These are phyloP conservation scores for Tetragonisca angustula DNA, from an alignment of 2,888 invertebrate genomes.

Conservation along the genomic window DNA sequence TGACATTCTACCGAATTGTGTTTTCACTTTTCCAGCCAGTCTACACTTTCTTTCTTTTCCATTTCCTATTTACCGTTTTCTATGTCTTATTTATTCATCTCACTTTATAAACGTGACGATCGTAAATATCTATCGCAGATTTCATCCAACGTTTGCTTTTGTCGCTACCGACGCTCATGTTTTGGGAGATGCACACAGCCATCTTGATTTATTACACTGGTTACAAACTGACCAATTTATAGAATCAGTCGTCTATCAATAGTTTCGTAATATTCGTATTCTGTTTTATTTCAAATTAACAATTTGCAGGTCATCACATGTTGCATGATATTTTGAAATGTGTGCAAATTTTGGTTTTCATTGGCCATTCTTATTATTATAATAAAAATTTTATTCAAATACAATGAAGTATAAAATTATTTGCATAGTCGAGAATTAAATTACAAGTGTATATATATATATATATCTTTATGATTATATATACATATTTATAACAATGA, in stretches of 20 bases:
- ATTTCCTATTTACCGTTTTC: slow-evolving; percentile 1
- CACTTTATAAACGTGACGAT: background rate
- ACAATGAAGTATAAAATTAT: too few relatives aligned
- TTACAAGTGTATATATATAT: too few relatives aligned
- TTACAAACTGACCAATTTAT: slow-evolving; percentile 9
- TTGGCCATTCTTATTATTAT: too few relatives aligned
- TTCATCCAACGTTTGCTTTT: slow-evolving; percentile 16
- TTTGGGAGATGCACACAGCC: slow-evolving; percentile 9
- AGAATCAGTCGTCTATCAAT: background rate
- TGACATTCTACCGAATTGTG: slow-evolving; percentile 26
- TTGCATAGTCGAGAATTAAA: too few relatives aligned
- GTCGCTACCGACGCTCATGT: background rate
- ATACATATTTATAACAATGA: too few relatives aligned
- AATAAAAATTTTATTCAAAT: too few relatives aligned
- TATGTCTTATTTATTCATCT: background rate
- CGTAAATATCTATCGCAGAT: background rate
- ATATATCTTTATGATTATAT: too few relatives aligned
- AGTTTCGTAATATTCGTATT: background rate
- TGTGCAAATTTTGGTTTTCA: too few relatives aligned
- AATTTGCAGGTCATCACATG: too few relatives aligned
- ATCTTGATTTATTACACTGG: slow-evolving; percentile 34
- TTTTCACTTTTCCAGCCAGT: slow-evolving; percentile 49
- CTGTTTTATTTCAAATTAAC: background rate
- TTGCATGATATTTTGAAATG: too few relatives aligned
- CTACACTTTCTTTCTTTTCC: slow-evolving; percentile 33